Percentiles rank a stretch among this genome's conserved stretches.
phyloP scores from a whole-genome alignment of 2,888 invertebrate species.

The Allolobophora icterica region DNA sequence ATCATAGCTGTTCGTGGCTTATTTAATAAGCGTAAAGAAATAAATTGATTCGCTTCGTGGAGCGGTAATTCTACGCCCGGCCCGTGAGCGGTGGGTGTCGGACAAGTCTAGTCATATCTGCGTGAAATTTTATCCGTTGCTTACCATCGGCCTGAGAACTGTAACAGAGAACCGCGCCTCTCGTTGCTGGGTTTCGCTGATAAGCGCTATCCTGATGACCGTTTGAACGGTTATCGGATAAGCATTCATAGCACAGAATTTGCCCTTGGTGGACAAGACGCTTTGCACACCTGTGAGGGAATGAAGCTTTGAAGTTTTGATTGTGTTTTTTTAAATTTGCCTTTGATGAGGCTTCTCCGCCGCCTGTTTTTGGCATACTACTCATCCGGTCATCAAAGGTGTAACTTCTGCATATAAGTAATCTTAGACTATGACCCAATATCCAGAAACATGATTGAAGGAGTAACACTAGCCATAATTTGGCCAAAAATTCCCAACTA shows the following conservation, averaged over 20 bases:
- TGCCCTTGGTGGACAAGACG: neutral
- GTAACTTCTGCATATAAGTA: neutral
- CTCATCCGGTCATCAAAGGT: neutral
- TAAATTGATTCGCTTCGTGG: neutral
- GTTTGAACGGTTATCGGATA: neutral
- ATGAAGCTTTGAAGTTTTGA: neutral
- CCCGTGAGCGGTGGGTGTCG: slow-evolving; percentile 7
- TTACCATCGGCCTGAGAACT: neutral
- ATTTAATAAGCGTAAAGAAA: neutral
- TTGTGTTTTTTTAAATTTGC: neutral
- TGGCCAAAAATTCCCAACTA: neutral
- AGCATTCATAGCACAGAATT: neutral
- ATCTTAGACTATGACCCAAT: neutral
- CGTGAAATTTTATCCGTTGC: slow-evolving; percentile 3
- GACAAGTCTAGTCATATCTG: neutral
- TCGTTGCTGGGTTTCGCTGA: neutral
- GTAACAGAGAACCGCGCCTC: neutral
- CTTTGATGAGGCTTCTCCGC: neutral
- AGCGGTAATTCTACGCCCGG: neutral
- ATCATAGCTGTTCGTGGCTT: neutral
- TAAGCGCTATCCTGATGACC: neutral
- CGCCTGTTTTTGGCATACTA: neutral
- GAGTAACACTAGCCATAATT: neutral
- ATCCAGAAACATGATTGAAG: neutral
- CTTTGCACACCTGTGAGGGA: neutral